Evolutionary conservation across 2,113 vertebrate genomes (phyloP).

Genomic region (Procapra przewalskii): DNA sequence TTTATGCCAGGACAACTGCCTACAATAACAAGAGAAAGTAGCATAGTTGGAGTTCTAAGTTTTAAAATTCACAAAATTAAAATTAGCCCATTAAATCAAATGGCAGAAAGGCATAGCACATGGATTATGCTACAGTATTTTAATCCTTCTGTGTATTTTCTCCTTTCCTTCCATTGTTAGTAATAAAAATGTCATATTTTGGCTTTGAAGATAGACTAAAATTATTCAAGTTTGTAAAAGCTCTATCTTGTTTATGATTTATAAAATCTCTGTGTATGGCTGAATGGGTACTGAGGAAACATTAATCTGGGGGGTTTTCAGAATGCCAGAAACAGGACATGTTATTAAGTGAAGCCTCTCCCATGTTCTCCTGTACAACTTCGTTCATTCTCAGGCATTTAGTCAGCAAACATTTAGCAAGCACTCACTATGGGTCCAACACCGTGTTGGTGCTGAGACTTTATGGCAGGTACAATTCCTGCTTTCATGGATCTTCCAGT

Average conservation of each 20-base stretch:
- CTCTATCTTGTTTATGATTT: not conserved
- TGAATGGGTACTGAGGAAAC: not conserved
- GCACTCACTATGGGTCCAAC: rapidly evolving
- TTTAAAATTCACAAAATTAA: not conserved
- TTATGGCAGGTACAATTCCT: not conserved
- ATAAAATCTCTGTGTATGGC: not conserved
- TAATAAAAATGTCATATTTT: not conserved
- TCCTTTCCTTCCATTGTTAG: not conserved
- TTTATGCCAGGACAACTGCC: not conserved
- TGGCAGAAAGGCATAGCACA: not conserved
- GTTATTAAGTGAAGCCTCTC: not conserved
- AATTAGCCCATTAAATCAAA: not conserved
- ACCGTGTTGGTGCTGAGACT: not conserved
- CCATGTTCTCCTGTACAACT: not conserved
- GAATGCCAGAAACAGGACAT: not conserved
- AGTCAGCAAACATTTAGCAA: not conserved
- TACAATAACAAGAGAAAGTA: not conserved
- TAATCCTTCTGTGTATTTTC: not conserved
- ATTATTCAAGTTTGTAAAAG: not conserved
- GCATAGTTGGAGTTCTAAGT: not conserved
- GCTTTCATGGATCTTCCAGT: not conserved
- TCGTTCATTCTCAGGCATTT: not conserved
- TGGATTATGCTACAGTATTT: not conserved
- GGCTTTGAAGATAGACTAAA: not conserved
- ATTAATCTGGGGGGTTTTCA: not conserved